phyloP scores from a whole-genome alignment of 2,113 vertebrate species.

The Cottus gobio region DNA sequence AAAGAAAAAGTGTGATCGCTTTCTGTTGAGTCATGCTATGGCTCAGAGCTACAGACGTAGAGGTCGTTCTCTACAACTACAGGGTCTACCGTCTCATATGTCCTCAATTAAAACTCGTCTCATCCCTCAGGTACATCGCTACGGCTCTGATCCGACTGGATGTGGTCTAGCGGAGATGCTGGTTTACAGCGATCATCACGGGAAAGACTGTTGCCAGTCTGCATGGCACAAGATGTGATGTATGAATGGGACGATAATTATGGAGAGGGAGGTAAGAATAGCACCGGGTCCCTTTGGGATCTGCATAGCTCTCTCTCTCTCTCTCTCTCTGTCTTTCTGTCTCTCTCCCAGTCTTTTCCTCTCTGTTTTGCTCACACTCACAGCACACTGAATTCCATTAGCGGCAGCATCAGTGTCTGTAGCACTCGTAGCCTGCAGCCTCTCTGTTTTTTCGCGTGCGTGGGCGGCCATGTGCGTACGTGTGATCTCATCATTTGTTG shows the following conservation, averaged over 20 bases:
- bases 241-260: constrained; percentile 56
- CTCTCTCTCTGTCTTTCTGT: constrained; percentile 29
- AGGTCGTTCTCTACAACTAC: constrained; percentile 20
- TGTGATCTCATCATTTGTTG: constrained; percentile 55
- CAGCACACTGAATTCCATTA: constrained; percentile 68
- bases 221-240: constrained; percentile 35
- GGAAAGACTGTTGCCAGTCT: constrained; percentile 1
- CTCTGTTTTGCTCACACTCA: constrained; percentile 59
- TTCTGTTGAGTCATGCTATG: constrained; percentile 44
- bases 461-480: constrained; percentile 14
- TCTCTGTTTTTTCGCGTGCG: constrained; percentile 2
- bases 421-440: constrained; percentile 64
- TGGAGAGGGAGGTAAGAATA: constrained; percentile 59
- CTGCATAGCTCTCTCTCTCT: constrained; percentile 36
- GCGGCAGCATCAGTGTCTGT: constrained; percentile 51
- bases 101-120: constrained; percentile 18
- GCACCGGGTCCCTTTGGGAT: constrained; percentile 47
- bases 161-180: not conserved
- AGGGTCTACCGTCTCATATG: not conserved
- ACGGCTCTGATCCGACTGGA: not conserved
- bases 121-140: not conserved
- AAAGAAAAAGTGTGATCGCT: constrained; percentile 34
- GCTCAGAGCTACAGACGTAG: constrained; percentile 28
- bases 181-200: not conserved
- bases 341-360: constrained; percentile 5